phyloP scores from a whole-genome alignment of 2,113 vertebrate genomes.

The Nannobrachium achirus region DNA sequence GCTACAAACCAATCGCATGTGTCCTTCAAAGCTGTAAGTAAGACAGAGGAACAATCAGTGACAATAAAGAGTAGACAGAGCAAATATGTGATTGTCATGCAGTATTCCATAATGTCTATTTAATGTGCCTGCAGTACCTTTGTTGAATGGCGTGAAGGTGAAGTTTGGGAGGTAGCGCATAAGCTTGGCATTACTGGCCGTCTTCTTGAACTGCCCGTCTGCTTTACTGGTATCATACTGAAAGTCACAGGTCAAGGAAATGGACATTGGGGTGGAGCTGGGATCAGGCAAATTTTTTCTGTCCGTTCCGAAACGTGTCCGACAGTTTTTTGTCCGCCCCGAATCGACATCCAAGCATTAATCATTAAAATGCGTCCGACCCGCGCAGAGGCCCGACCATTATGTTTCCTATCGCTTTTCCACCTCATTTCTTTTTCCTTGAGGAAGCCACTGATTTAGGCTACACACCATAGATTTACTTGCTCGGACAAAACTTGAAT shows the following conservation, averaged over 20 bases:
- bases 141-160: conserved; percentile 90
- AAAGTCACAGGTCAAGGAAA: conserved; percentile 74
- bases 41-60: conserved; percentile 4
- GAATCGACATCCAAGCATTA: no score
- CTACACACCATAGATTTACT: no score
- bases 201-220: conserved; percentile 97
- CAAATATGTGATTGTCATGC: background rate
- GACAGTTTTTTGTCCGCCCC: no score
- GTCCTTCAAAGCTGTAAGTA: conserved; percentile 88
- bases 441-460: no score
- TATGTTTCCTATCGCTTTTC: no score
- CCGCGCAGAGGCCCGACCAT: no score
- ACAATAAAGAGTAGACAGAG: background rate
- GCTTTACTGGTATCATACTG: conserved; percentile 91
- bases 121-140: conserved; percentile 76
- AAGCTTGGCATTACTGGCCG: conserved; percentile 92
- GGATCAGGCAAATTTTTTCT: no score
- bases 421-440: no score
- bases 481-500: no score
- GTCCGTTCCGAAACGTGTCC: no score
- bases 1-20: conserved; percentile 91
- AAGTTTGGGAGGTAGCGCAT: conserved; percentile 84
- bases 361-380: no score
- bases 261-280: background rate
- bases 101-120: background rate